Base-by-base conservation (phyloP, 2,113 vertebrate genomes). In the Nibea albiflora region DNA sequence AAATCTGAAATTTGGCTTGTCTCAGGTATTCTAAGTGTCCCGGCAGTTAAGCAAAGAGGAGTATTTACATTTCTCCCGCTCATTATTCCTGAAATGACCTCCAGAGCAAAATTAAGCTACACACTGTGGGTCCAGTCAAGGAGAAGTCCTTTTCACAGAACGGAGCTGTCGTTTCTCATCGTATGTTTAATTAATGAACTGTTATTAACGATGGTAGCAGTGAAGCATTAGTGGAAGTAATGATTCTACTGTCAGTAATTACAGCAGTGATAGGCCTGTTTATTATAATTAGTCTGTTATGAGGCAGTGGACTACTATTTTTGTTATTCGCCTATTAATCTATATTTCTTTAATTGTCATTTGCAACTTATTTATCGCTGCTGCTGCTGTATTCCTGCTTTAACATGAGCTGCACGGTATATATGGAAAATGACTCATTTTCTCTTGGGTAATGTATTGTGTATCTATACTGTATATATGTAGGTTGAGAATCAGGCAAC, bases 171-270 rank as follows among this genome's bases (percentile, higher is more conserved):
- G 76, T 88, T 90, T 90, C 85, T 69, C 72, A 85, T 73, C 62
- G 53, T 61, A 85, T 92, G 85, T 89, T 90, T 90, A 90, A 90
- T 92, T 91, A 85, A 92, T 91, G 89, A 89, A 76, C 53, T 49
- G 50, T 83, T 89, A 92, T 92, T 92, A 91, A 90, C 19, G 35
- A 65, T 6, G 63, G 71, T 70, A 71, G 82, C 76, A 52, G 73
- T 22, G 58, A 53, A 78, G 87, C 78, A 78, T 88, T 73, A 83
- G 49, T 47, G 56, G 72, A 86, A 73, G 61, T 80, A 87, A 90
- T 91, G 84, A 82, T 80, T 89, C 60, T 56, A 72, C 76, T 81
- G 83, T 83, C 83, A 85, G 78, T 90, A 83, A 91, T 92, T 89
- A 87, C 17, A 58, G 64, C 68, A 81, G 71, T 47, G 69, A 87